Percentiles rank a stretch among this genome's conserved stretches.
These are phyloP conservation scores for Dromaius novaehollandiae DNA, from an alignment of 2,113 vertebrate species.

Conservation along the genomic window DNA sequence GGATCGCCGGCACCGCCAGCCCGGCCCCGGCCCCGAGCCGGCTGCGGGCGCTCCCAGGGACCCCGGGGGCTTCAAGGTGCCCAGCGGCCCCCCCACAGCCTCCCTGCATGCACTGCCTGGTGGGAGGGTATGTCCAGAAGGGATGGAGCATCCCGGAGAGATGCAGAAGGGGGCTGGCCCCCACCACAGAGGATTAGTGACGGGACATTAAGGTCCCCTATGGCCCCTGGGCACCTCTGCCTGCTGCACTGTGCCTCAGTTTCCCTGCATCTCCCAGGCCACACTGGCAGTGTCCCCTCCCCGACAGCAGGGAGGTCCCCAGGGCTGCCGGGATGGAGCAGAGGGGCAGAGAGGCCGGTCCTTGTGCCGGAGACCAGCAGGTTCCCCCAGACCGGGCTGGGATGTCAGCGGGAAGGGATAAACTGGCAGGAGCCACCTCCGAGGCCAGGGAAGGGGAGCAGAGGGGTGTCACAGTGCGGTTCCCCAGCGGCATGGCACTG, in stretches of 20 bases:
- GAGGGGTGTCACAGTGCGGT: background rate
- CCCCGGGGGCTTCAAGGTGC: background rate
- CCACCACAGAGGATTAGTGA: background rate
- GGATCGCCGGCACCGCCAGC: background rate
- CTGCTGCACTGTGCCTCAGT: background rate
- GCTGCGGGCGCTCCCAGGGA: background rate
- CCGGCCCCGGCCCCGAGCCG: background rate
- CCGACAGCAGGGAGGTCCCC: background rate
- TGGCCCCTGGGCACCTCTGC: fast-evolving
- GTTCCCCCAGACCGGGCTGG: fast-evolving
- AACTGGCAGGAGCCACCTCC: background rate
- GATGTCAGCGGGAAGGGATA: background rate
- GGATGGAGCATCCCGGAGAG: background rate
- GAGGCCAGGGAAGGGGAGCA: background rate
- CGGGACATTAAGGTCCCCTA: background rate
- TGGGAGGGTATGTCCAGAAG: background rate
- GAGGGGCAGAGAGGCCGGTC: background rate
- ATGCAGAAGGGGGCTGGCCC: background rate
- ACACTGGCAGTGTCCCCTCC: background rate
- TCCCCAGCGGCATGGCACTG: background rate
- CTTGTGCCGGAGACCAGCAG: background rate
- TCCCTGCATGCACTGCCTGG: background rate
- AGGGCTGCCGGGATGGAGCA: background rate
- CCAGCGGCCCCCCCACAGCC: background rate
- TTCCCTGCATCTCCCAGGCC: background rate